Conservation (phyloP, 2,888 invertebrate species). For the Melanostoma mellinum region DNA sequence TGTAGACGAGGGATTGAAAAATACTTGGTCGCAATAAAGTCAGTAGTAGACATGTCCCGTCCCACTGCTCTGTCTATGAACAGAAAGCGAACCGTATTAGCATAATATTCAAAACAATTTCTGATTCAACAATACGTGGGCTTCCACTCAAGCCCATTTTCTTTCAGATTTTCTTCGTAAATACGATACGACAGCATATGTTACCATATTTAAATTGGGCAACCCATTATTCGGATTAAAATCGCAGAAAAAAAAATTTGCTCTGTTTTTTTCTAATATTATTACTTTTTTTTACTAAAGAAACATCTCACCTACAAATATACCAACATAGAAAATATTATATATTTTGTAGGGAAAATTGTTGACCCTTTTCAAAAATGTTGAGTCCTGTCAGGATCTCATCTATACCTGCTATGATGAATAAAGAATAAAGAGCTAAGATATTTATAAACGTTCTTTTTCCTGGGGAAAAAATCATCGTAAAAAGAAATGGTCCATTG, state of each 20-base stretch:
- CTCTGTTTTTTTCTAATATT: neutral
- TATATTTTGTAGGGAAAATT: neutral
- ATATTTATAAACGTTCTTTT: conserved; percentile 8
- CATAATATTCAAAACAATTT: too few relatives aligned
- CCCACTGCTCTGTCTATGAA: too few relatives aligned
- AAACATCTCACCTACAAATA: neutral
- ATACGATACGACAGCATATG: conserved; percentile 23
- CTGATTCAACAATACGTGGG: too few relatives aligned
- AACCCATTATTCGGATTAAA: conserved; percentile 25
- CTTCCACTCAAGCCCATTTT: neutral
- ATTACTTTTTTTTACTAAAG: neutral
- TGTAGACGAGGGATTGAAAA: too few relatives aligned
- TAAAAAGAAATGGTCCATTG: conserved; percentile 11
- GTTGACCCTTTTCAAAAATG: conserved; percentile 41
- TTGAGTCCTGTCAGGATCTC: conserved; percentile 14
- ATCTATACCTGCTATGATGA: conserved; percentile 18
- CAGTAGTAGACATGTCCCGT: too few relatives aligned
- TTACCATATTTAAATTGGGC: neutral
- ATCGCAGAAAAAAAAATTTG: neutral
- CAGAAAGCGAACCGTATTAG: too few relatives aligned
- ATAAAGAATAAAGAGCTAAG: conserved; percentile 10
- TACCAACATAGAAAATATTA: neutral
- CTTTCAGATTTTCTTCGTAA: neutral
- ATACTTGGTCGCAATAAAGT: too few relatives aligned
- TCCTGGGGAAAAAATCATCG: neutral